Percentiles rank a stretch among this genome's conserved stretches.
Conservation (phyloP, 2,888 invertebrate species). For the Oconnorella tubifera region DNA sequence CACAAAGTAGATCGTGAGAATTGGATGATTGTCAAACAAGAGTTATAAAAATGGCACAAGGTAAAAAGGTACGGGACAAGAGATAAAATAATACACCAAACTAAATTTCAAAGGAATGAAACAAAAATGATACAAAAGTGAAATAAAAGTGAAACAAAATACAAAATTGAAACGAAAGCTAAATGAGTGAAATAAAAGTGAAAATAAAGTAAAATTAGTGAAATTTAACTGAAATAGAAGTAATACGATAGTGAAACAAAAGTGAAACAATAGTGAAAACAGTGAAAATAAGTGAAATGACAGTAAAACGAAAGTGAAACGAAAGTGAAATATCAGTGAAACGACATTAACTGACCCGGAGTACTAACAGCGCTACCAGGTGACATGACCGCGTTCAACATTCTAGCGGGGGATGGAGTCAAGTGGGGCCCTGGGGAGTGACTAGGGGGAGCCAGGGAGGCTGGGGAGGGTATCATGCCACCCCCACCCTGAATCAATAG, state of each 20-base stretch:
- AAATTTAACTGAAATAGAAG: neutral
- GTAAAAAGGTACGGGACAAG: no score
- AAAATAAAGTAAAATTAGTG: neutral
- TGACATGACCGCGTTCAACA: slow-evolving; percentile 1
- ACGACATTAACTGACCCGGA: neutral
- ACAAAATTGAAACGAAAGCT: no score
- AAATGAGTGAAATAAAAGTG: no score
- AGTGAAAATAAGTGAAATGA: slow-evolving; percentile 3
- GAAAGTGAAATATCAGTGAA: neutral
- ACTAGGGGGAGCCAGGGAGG: neutral
- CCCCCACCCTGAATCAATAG: neutral
- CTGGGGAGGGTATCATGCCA: slow-evolving; percentile 10
- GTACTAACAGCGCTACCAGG: slow-evolving; percentile 9
- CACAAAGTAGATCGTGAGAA: no score
- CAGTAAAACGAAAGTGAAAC: slow-evolving; percentile 6
- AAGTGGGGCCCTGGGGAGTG: slow-evolving; percentile 10
- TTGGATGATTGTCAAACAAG: no score
- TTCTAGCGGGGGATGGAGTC: slow-evolving; percentile 10
- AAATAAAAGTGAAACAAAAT: no score
- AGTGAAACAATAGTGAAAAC: neutral
- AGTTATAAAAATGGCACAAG: no score
- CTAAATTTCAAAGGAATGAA: no score
- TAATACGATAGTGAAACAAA: neutral
- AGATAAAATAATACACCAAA: no score
- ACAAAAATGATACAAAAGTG: no score